Conservation (phyloP, 1,140 invertebrate genomes). For the Sarcophaga bullata region DNA sequence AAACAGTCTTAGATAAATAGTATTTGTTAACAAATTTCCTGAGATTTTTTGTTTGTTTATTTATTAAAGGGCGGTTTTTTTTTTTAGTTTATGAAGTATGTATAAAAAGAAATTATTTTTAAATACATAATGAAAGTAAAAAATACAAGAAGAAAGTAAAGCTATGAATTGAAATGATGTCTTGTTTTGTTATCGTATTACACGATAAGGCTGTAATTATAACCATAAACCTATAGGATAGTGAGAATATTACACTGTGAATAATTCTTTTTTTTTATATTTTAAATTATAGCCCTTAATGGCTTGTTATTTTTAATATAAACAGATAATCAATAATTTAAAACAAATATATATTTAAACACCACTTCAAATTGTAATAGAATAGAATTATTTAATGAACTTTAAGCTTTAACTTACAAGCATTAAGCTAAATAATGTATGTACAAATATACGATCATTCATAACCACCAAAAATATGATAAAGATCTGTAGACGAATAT, state of each 20-base stretch:
- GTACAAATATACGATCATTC: no score
- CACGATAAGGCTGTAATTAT: slow-evolving; percentile 1
- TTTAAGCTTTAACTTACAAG: no score
- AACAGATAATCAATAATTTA: no score
- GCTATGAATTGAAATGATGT: neutral
- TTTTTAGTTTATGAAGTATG: neutral
- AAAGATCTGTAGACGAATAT: no score
- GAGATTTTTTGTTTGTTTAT: neutral
- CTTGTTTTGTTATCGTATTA: neutral
- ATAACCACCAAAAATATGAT: no score
- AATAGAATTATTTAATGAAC: no score
- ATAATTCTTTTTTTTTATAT: neutral
- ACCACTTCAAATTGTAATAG: no score
- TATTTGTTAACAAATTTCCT: slow-evolving; percentile 1
- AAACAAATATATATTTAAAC: no score
- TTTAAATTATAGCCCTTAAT: no score
- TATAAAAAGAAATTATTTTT: neutral
- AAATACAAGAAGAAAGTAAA: neutral
- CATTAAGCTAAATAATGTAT: no score
- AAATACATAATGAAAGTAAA: neutral
- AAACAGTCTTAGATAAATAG: neutral
- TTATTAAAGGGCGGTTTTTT: neutral
- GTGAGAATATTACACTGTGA: neutral
- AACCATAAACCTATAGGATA: slow-evolving; percentile 4
- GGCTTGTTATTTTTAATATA: no score